A percentile compares a stretch with the other conserved stretches of the same genome.
phyloP scores from a whole-genome alignment of 2,797 vertebrate genomes.

The Melanotaenia pygmaea region DNA sequence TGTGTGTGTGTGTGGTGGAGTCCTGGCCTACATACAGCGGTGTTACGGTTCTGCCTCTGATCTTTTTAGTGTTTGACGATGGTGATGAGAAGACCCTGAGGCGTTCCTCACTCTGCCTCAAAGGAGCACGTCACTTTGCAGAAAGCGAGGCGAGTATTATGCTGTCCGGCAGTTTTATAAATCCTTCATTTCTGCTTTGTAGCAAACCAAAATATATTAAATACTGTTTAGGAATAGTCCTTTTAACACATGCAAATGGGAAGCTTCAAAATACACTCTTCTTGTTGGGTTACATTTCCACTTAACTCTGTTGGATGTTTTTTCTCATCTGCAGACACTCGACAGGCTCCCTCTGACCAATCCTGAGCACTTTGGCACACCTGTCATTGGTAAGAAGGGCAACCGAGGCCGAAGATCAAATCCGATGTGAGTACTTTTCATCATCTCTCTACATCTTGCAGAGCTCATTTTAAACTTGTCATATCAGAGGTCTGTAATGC shows the following conservation, averaged over 20 bases:
- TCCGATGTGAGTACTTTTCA: conserved; percentile 73
- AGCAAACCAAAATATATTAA: neutral
- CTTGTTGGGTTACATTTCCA: conserved; percentile 15
- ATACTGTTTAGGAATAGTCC: neutral
- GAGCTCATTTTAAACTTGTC: conserved; percentile 27
- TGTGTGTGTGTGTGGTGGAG: conserved; percentile 31
- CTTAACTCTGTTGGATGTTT: conserved; percentile 21
- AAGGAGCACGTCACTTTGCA: conserved; percentile 88
- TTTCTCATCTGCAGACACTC: conserved; percentile 77
- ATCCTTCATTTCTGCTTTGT: conserved; percentile 7
- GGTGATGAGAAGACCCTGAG: conserved; percentile 88
- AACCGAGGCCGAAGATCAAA: conserved; percentile 85
- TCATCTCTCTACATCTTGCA: neutral
- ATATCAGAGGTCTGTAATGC: conserved; percentile 20
- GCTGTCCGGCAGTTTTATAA: conserved; percentile 10
- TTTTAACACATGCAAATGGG: neutral
- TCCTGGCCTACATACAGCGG: conserved; percentile 47
- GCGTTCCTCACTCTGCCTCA: conserved; percentile 87
- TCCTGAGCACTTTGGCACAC: conserved; percentile 88
- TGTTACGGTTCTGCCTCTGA: conserved; percentile 44
- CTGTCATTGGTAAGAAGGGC: conserved; percentile 87
- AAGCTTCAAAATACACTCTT: conserved; percentile 2
- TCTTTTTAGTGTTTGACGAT: conserved; percentile 85
- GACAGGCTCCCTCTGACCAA: conserved; percentile 87
- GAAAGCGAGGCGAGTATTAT: conserved; percentile 83